phyloP scores from a whole-genome alignment of 2,797 vertebrate genomes.

The Falco cherrug region DNA sequence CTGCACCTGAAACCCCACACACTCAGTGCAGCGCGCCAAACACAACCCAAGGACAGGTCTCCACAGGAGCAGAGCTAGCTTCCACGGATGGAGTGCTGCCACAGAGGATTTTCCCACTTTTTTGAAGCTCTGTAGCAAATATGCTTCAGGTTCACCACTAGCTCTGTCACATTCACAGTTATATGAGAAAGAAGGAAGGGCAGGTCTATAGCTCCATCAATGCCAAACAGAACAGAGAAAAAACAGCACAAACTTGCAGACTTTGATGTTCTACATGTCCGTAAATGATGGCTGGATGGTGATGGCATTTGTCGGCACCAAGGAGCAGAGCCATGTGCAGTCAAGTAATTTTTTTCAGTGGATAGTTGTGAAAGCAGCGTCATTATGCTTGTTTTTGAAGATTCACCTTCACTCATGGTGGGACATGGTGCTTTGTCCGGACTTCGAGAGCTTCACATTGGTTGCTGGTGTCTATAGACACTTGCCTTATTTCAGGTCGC shows the following conservation, averaged over 20 bases:
- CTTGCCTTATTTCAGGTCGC: not conserved
- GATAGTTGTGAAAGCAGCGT: not conserved
- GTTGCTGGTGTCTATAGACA: not conserved
- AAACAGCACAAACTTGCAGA: not conserved
- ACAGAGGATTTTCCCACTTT: not conserved
- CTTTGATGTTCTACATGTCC: not conserved
- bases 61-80: not conserved
- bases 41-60: not conserved
- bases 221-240: not conserved
- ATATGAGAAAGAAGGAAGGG: not conserved
- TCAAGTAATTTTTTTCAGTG: not conserved
- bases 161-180: not conserved
- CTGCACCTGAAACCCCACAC: accelerated
- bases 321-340: not conserved
- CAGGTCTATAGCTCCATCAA: not conserved
- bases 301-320: not conserved
- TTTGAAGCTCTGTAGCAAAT: not conserved
- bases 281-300: accelerated
- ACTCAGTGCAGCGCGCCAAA: not conserved
- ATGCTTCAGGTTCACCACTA: not conserved
- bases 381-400: not conserved
- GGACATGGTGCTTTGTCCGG: not conserved
- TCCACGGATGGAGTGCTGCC: not conserved
- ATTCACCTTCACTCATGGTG: not conserved
- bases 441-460: not conserved